phyloP scores from a whole-genome alignment of 2,888 invertebrate genomes.

The Boloria selene region DNA sequence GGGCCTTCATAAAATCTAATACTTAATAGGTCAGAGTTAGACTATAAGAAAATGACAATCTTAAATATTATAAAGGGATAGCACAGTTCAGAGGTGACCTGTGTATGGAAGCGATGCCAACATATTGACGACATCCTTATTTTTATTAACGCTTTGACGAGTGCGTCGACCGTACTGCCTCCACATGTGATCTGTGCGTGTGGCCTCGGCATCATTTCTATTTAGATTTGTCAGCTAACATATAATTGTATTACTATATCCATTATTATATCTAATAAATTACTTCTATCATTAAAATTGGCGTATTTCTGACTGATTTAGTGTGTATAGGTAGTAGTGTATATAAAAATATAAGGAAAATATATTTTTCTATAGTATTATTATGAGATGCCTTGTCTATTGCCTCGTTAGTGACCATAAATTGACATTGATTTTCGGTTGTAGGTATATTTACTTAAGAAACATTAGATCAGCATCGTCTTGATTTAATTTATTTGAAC shows the following conservation, averaged over 20 bases:
- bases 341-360: too few relatives aligned
- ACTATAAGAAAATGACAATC: not conserved
- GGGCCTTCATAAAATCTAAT: not conserved
- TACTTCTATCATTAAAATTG: not conserved
- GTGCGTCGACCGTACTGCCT: constrained; percentile 77
- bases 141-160: constrained; percentile 74
- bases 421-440: too few relatives aligned
- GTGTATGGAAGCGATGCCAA: constrained; percentile 71
- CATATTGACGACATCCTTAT: constrained; percentile 81
- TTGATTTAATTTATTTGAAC: not conserved
- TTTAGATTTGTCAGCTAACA: constrained; percentile 38
- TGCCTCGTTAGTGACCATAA: too few relatives aligned
- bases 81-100: constrained; percentile 66
- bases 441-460: too few relatives aligned
- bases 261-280: not conserved
- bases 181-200: constrained; percentile 67
- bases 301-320: not conserved
- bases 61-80: constrained; percentile 43
- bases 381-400: too few relatives aligned
- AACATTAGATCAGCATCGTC: too few relatives aligned
- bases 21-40: not conserved
- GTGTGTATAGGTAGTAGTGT: too few relatives aligned
- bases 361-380: too few relatives aligned
- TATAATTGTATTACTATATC: constrained; percentile 23
- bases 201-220: constrained; percentile 68